Evolutionary conservation across 2,113 vertebrate genomes (phyloP).

Genomic region (Muntiacus muntjak): DNA sequence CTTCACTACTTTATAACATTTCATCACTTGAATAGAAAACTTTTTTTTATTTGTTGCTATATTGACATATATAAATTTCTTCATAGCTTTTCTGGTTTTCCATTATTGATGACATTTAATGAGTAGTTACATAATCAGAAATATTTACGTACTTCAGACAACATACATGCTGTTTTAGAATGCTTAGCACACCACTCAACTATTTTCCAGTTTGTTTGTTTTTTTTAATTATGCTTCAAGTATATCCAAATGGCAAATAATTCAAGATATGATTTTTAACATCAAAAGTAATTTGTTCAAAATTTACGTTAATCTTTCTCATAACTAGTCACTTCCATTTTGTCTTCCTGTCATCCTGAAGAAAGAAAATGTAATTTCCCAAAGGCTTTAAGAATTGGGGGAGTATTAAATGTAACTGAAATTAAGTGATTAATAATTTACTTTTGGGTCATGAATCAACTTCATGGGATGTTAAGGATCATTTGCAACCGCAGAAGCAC

Average conservation of each 20-base stretch:
- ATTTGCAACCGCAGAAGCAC: slow-evolving; percentile 74
- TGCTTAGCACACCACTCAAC: neutral
- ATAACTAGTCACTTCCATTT: slow-evolving; percentile 82
- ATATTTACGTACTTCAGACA: neutral
- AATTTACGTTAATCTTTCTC: slow-evolving; percentile 80
- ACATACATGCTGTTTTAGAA: neutral
- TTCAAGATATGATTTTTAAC: slow-evolving; percentile 78
- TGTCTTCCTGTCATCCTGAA: slow-evolving; percentile 80
- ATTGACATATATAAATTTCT: neutral
- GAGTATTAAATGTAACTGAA: slow-evolving; percentile 87
- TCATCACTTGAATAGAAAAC: neutral
- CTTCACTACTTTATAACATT: neutral
- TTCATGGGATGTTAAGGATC: slow-evolving; percentile 79
- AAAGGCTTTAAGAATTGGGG: slow-evolving; percentile 84
- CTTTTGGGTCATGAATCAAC: slow-evolving; percentile 89
- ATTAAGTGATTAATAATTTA: slow-evolving; percentile 99
- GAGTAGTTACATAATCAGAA: neutral
- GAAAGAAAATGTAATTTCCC: slow-evolving; percentile 87
- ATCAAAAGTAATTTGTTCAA: slow-evolving; percentile 73
- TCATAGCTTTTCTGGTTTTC: neutral
- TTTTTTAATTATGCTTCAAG: slow-evolving; percentile 59
- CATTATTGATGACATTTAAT: neutral
- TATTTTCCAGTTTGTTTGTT: slow-evolving; percentile 14
- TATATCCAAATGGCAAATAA: slow-evolving; percentile 65
- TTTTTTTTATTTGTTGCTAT: neutral